Percentiles rank a stretch among this genome's conserved stretches.
Evolutionary conservation across 1,140 invertebrate genomes (phyloP).

Genomic region (Saccostrea echinata): DNA sequence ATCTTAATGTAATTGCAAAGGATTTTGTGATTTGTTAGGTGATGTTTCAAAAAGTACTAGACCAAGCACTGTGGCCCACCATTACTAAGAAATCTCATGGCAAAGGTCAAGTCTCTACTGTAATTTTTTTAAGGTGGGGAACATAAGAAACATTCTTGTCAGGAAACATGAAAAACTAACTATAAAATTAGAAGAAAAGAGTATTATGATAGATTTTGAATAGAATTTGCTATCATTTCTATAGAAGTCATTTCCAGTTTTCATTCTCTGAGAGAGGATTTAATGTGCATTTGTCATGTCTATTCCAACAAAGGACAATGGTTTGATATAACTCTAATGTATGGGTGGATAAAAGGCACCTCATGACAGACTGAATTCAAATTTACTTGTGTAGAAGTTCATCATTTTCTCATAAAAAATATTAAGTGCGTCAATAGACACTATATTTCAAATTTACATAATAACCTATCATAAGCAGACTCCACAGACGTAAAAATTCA

Average conservation of each 20-base stretch:
- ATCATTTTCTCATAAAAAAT: slow-evolving; percentile 40
- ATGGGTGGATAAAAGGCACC: slow-evolving; percentile 18
- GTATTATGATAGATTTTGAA: slow-evolving; percentile 20
- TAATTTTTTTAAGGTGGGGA: background rate
- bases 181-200: background rate
- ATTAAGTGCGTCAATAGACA: slow-evolving; percentile 31
- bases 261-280: slow-evolving; percentile 17
- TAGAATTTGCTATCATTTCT: slow-evolving; percentile 11
- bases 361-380: slow-evolving; percentile 37
- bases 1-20: background rate
- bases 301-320: slow-evolving; percentile 34
- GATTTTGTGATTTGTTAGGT: background rate
- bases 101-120: slow-evolving; percentile 22
- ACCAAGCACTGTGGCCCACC: slow-evolving; percentile 10
- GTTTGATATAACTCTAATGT: slow-evolving; percentile 29
- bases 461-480: slow-evolving; percentile 28
- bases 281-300: slow-evolving; percentile 37
- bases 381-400: slow-evolving; percentile 31
- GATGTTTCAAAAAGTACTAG: background rate
- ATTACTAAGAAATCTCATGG: background rate
- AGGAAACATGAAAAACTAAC: slow-evolving; percentile 13
- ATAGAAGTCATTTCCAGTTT: slow-evolving; percentile 34
- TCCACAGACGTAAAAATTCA: background rate
- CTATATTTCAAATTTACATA: slow-evolving; percentile 37
- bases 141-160: slow-evolving; percentile 25